A percentile compares a stretch with the other conserved stretches of the same genome.
These are phyloP conservation scores for Napeogenes inachia DNA, from an alignment of 2,888 invertebrate genomes.

Conservation along the genomic window DNA sequence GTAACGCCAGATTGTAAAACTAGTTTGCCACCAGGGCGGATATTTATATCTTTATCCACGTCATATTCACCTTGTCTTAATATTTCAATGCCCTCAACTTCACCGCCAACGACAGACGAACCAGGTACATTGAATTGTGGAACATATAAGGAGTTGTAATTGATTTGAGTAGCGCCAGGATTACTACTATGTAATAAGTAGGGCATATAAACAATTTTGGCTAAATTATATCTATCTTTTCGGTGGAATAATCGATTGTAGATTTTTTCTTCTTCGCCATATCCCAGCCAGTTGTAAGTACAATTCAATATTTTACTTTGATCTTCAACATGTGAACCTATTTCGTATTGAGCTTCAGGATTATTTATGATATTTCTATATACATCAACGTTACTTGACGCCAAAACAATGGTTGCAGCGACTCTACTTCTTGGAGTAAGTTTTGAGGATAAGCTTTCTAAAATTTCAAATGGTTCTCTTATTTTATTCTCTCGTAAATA, in stretches of 20 bases:
- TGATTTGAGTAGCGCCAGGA: constrained; percentile 89
- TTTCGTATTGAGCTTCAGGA: constrained; percentile 92
- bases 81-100: constrained; percentile 93
- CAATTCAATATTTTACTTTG: constrained; percentile 96
- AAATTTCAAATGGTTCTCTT: constrained; percentile 87
- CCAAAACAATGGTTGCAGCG: constrained; percentile 93
- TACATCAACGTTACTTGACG: constrained; percentile 92
- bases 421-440: constrained; percentile 94
- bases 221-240: constrained; percentile 95
- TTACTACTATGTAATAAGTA: constrained; percentile 93
- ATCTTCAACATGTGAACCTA: constrained; percentile 96
- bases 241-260: constrained; percentile 87
- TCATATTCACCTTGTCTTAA: constrained; percentile 90
- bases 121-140: constrained; percentile 86
- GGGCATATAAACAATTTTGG: constrained; percentile 93
- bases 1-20: constrained; percentile 92
- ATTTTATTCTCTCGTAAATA: constrained; percentile 91
- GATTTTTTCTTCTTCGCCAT: constrained; percentile 83
- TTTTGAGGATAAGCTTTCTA: constrained; percentile 80
- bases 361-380: constrained; percentile 95
- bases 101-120: constrained; percentile 88
- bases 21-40: constrained; percentile 94
- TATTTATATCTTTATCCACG: constrained; percentile 95
- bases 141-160: constrained; percentile 85
- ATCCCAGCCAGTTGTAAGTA: constrained; percentile 95